Evolutionary conservation across 2,797 vertebrate genomes (phyloP).

Genomic region (Uromys caudimaculatus): DNA sequence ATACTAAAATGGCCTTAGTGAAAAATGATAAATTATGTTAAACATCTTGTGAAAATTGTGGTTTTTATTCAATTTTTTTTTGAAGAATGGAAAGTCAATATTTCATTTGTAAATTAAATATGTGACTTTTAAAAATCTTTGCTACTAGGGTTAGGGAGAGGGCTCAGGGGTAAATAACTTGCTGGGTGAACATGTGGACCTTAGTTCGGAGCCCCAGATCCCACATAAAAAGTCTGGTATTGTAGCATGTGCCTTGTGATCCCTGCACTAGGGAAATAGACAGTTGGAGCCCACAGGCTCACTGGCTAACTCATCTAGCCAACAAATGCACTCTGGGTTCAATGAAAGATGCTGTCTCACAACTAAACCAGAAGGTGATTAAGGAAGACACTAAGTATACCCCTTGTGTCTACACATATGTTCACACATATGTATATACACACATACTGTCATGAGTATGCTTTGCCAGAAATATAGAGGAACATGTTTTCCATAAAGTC

Average conservation of each 20-base stretch:
- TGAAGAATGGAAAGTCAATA: neutral
- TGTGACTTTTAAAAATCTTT: neutral
- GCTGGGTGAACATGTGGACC: neutral
- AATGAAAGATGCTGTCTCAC: neutral
- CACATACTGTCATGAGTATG: neutral
- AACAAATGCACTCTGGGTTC: neutral
- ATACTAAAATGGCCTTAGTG: neutral
- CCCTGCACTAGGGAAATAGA: neutral
- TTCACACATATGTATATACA: neutral
- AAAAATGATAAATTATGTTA: neutral
- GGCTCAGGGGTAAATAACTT: neutral
- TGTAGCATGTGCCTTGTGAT: neutral
- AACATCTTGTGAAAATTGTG: neutral
- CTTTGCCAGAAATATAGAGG: neutral
- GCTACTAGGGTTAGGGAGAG: neutral
- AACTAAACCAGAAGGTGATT: neutral
- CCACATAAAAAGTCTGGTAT: neutral
- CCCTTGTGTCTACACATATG: neutral
- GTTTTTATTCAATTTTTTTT: neutral
- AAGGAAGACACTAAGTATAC: neutral
- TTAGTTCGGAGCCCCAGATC: neutral
- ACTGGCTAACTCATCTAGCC: too few species aligned
- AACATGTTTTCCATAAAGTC: neutral
- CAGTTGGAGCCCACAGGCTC: neutral
- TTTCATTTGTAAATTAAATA: slow-evolving; percentile 27